phyloP scores from a whole-genome alignment of 2,113 vertebrate species.

The Pholis gunnellus region DNA sequence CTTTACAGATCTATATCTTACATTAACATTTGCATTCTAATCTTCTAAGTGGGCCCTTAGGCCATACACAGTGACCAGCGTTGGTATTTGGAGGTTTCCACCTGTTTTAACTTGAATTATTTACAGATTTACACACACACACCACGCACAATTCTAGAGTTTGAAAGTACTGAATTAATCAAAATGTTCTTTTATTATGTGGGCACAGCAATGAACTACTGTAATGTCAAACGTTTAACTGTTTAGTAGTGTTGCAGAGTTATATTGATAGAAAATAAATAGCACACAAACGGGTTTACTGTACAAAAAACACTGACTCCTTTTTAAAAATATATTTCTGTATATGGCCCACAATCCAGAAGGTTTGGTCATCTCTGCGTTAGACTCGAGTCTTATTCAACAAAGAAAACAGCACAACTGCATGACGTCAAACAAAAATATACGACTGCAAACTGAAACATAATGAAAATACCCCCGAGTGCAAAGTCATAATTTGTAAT shows the following conservation, averaged over 20 bases:
- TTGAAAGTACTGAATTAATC: neutral
- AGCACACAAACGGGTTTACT: neutral
- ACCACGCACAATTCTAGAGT: neutral
- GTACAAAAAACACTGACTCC: neutral
- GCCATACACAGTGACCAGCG: neutral
- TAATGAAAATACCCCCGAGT: neutral
- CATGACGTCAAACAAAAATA: neutral
- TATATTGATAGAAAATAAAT: neutral
- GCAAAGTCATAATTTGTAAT: slow-evolving; percentile 23
- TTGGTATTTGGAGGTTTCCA: too few species aligned
- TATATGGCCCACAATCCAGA: neutral
- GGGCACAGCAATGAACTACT: neutral
- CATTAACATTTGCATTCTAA: too few species aligned
- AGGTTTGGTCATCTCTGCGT: neutral
- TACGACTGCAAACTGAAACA: neutral
- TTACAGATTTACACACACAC: neutral
- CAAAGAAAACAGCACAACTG: neutral
- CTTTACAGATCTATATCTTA: too few species aligned
- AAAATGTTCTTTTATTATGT: neutral
- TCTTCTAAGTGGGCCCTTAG: neutral
- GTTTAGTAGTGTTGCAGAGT: neutral
- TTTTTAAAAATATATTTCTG: neutral
- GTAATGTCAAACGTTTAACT: neutral
- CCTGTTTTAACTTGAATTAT: neutral
- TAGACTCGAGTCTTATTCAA: neutral